Evolutionary conservation across 2,113 vertebrate genomes (phyloP), one percentile per base, ranked within the genome.

Genomic region (Engraulis encrasicolus): DNA sequence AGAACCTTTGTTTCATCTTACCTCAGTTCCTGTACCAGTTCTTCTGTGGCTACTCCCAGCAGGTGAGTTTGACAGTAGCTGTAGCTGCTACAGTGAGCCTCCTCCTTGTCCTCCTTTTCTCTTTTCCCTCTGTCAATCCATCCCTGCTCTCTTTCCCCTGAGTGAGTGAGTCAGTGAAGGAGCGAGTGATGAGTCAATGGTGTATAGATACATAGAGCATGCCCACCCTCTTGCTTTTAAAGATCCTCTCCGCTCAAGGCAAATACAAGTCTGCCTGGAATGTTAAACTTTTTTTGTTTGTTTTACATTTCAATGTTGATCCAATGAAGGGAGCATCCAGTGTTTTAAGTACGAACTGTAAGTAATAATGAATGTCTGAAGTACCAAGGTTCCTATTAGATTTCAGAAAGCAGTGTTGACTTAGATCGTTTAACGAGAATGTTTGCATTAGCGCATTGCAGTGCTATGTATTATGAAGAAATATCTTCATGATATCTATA

Each of bases 11-110:
- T 93, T 99, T 99, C 95, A 99, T 99, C 92, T 96, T 99, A 91
- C 98, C 98, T 27, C 98, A 99, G 87, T 99, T 99, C 97, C 97
- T 99, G 91, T 99, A 97, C 95, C 98, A 99, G 95, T 99, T 99
- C 93, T 99, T 99, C 95, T 99, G 98, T 89, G 98, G 98, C 89
- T 99, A 97, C 93, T 99, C 98, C 80, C 98, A 99, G 92, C 98
- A 99, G 96, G 98, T 99, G 94, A 92, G 94, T 96, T n/a, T n/a
- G n/a, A n/a, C n/a, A n/a, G 85, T 84, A 40, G 80, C 45, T 54
- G 6, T 86, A 50, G 48, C 50, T 17, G 48, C 11, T 37, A n/a
- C n/a, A n/a, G n/a, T n/a, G n/a, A n/a, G n/a, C 83, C 87, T 37
- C 81, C 61, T 80, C 61, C 78, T 49, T 82, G 85, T 86, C 88